phyloP scores from a whole-genome alignment of 2,797 vertebrate species.

The Falco naumanni region DNA sequence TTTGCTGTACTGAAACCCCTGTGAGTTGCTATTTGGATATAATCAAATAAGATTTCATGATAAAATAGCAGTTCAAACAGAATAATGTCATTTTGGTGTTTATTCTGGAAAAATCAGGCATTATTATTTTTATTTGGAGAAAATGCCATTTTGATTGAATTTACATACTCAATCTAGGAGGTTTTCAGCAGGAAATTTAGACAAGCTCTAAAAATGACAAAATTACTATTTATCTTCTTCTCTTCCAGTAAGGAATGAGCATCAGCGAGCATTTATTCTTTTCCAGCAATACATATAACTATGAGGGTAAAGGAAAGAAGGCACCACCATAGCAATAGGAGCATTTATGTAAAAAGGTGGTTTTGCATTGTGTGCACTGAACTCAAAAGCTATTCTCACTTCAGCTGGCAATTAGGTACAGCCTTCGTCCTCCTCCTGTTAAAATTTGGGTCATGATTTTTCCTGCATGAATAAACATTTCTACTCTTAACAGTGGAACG shows the following conservation, averaged over 20 bases:
- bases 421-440: not conserved
- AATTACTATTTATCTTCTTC: not conserved
- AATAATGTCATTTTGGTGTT: not conserved
- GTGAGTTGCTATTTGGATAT: not conserved
- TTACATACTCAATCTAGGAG: not conserved
- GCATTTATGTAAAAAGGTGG: not conserved
- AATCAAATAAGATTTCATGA: not conserved
- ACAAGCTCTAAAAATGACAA: not conserved
- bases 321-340: not conserved
- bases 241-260: not conserved
- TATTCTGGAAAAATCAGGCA: not conserved
- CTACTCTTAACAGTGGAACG: not conserved
- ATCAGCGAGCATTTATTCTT: not conserved
- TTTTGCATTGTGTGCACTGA: not conserved
- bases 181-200: not conserved
- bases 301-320: not conserved
- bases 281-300: not conserved
- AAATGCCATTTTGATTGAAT: not conserved
- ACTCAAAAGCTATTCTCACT: not conserved
- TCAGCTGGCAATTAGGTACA: not conserved
- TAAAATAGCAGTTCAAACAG: not conserved
- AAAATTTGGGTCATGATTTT: not conserved
- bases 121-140: not conserved
- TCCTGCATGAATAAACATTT: not conserved
- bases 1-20: not conserved